Base-by-base conservation (phyloP, 2,888 invertebrate genomes). In the Syritta pipiens region DNA sequence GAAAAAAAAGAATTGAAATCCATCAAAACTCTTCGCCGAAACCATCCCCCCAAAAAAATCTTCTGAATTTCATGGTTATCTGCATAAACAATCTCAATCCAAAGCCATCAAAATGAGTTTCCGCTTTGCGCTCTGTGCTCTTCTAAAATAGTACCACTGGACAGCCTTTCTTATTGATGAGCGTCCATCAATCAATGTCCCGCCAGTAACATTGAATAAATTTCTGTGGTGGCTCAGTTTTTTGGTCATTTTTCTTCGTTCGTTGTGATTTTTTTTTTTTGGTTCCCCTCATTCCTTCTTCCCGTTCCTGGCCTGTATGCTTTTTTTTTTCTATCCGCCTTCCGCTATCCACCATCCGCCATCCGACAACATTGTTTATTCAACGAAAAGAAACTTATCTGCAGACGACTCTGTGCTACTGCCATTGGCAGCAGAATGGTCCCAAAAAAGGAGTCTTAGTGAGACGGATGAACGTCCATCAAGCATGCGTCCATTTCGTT, bases 151-250 rank as follows among this genome's bases (percentile, higher is more conserved):
- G 17, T 63, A 63, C 44, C 53, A 71, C 20, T 71, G 65, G 72
- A 71, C 77, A 72, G 77, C 65, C 59, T 42, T 65, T 65, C 53
- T 72, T 72, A 77, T 67, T 77, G 72, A 77, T 77, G 77, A 53
- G 65, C 30, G 46, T 49, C 53, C 72, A 77, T 77, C 72, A 77
- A 77, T 77, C 77, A 77, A 72, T 77, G 77, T 77, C 65, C 60
- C 77, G 59, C 59, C 53, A 53, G 71, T 53, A 59, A 59, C 71
- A 67, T 72, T 65, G 65, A 72, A 77, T 60, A 77, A 19, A 77
- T 71, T 77, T 67, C 60, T 72, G 77, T 60, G 72, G 77, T 60
- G 48, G 63, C 53, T 59, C 51, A 44, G 14, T 59, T 46, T 59
- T 59, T 57, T 30, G 6, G 35, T 40, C 51, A 71, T 71, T 65